Base-by-base conservation (phyloP, 2,797 vertebrate species). In the Streptopelia turtur region DNA sequence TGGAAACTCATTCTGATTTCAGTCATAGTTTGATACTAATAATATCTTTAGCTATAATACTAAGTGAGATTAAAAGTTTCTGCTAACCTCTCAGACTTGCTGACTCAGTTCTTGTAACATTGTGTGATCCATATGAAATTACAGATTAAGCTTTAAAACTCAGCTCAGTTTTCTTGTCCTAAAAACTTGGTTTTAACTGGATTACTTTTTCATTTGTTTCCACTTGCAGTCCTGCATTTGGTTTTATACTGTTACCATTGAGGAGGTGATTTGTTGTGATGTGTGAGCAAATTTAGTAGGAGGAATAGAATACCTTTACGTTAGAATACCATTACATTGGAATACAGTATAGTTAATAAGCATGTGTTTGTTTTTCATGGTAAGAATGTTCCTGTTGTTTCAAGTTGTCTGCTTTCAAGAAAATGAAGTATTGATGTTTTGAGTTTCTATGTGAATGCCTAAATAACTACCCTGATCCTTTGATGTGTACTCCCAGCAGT, bases 401-500 rank as follows among this genome's bases (percentile, higher is more conserved):
- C 57, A 81, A 90, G 66, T 91, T 41, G 61, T 71, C 59, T 90
- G 69, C 64, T 94, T 96, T 94, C 3, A 33, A 87, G 92, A 55
- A 89, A 93, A 93, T 95, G 69, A 95, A 90, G 59, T 90, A 92
- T 93, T 84, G 85, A 93, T 95, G 47, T 78, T 69, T 69, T 61
- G 70, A 77, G 35, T 87, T 79, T 87, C 43, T 87, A 59, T 83
- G 87, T 94, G 77, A 91, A 83, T 80, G 60, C 60, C 81, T 90
- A 72, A 83, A 45, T 87, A 93, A 82, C 39, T 82, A 77, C 5
- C 45, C 37, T 68, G 72, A 45, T 84, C 56, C 80, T 96, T 91
- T 88, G 70, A 79, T 94, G 74, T 82, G 25, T 47, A 27, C 56
- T 82, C 16, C 27, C 35, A 60, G 52, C 49, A 79, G 28, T 66